Base-by-base conservation (phyloP, 2,797 vertebrate genomes). In the Poeciliopsis infans region DNA sequence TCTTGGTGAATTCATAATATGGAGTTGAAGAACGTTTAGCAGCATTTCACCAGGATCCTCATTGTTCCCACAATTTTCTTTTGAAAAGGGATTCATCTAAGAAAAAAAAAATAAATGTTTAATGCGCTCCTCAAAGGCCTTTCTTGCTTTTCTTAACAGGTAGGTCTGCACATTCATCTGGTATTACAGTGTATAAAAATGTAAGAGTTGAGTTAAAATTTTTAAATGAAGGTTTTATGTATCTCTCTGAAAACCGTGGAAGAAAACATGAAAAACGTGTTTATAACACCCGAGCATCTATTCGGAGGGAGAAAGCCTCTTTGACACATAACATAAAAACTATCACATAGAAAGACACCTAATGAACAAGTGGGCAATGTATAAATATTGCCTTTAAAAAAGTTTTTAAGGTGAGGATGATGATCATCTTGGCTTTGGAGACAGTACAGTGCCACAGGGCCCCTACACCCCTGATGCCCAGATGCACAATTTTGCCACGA, bases 401-500 rank as follows among this genome's bases (percentile, higher is more conserved):
- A 79, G 57, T 88, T 88, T 55, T 83, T 89, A 25, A 23, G 49
- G 49, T 53, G 23, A 25, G 20, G 49, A 69, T 74, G 79, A 93
- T 87, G 87, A 83, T 47, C 84, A 91, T 90, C 80, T 86, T 64
- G 33, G 72, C 75, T 78, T 80, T 4, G 36, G 64, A 74, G 79
- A 78, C 85, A 88, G 80, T 74, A 18, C 47, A 59, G 81, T 74
- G 46, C 89, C 78, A 78, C 46, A 20, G 86, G 86, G 89, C 87
- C 74, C 74, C n/a, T 64, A 76, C 84, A 88, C 76, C 78, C 80
- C 79, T 83, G 85, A 82, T 66, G 70, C 79, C 77, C 70, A 79
- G 78, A 86, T 84, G 85, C 75, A 71, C 41, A 73, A 72, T 66
- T 75, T 79, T 83, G 82, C 76, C 83, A 80, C 81, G 76, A 83